Evolutionary conservation across 2,888 invertebrate species (phyloP).

Genomic region (Lobophora halterata): DNA sequence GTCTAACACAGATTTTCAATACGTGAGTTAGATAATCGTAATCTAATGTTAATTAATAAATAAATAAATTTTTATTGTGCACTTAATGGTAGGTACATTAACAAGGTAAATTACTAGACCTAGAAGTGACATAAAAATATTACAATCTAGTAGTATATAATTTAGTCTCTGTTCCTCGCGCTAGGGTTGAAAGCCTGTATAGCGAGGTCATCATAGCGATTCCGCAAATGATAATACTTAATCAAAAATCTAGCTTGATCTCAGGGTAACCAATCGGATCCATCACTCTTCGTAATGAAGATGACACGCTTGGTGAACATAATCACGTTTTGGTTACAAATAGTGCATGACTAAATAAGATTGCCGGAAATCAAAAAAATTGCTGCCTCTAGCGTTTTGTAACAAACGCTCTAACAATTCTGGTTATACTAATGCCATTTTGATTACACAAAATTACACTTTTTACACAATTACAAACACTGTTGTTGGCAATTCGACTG

Average conservation of each 20-base stretch:
- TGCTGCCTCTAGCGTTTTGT: constrained; percentile 38
- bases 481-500: constrained; percentile 41
- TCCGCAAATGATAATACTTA: neutral
- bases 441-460: constrained; percentile 69
- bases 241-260: constrained; percentile 1
- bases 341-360: constrained; percentile 52
- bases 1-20: constrained; percentile 20
- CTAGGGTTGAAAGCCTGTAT: too few relatives aligned
- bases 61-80: too few relatives aligned
- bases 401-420: constrained; percentile 49
- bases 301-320: constrained; percentile 25
- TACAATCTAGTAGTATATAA: too few relatives aligned
- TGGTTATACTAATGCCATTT: constrained; percentile 64
- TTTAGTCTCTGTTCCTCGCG: too few relatives aligned
- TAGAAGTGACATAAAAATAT: too few relatives aligned
- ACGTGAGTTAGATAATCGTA: too few relatives aligned
- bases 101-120: too few relatives aligned
- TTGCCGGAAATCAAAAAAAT: constrained; percentile 47
- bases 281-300: constrained; percentile 24
- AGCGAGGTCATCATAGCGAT: neutral
- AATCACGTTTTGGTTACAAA: constrained; percentile 32
- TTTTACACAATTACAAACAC: constrained; percentile 47
- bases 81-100: too few relatives aligned
- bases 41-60: too few relatives aligned
- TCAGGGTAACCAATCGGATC: constrained; percentile 30